A percentile compares a stretch with the other conserved stretches of the same genome.
These are phyloP conservation scores for Crotalus viridis DNA, from an alignment of 2,113 vertebrate genomes.

Conservation along the genomic window DNA sequence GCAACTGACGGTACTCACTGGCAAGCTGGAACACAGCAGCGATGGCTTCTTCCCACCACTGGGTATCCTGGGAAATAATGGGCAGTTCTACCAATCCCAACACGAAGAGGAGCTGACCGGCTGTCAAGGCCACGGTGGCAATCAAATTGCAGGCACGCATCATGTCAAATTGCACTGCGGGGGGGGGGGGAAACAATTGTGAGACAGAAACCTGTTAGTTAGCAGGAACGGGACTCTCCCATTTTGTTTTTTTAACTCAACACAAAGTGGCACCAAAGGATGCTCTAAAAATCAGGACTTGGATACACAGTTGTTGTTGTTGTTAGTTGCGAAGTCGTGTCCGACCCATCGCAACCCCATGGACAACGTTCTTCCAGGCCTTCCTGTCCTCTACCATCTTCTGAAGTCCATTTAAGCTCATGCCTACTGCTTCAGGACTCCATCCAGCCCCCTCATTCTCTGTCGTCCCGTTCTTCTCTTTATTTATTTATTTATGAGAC, in stretches of 20 bases:
- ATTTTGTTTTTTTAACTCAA: background rate
- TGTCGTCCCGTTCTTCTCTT: no score
- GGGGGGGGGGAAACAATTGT: background rate
- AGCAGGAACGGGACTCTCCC: background rate
- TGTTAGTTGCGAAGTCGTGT: no score
- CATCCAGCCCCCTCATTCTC: no score
- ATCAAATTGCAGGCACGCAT: conserved; percentile 98
- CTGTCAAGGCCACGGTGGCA: conserved; percentile 87
- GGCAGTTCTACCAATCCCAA: conserved; percentile 86
- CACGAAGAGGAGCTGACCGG: conserved; percentile 91
- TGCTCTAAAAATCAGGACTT: background rate
- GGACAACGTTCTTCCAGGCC: no score
- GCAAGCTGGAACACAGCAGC: conserved; percentile 95
- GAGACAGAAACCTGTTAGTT: background rate
- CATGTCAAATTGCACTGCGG: conserved; percentile 97
- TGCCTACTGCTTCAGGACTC: no score
- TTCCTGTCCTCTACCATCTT: no score
- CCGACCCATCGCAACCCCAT: no score
- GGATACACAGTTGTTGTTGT: background rate
- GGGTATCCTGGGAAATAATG: conserved; percentile 86
- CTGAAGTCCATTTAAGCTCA: no score
- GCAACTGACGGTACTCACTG: conserved; percentile 80
- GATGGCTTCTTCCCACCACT: conserved; percentile 99
- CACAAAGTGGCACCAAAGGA: background rate
- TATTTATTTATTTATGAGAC: no score